Conservation (phyloP, 2,113 vertebrate genomes). For the Perca fluviatilis region DNA sequence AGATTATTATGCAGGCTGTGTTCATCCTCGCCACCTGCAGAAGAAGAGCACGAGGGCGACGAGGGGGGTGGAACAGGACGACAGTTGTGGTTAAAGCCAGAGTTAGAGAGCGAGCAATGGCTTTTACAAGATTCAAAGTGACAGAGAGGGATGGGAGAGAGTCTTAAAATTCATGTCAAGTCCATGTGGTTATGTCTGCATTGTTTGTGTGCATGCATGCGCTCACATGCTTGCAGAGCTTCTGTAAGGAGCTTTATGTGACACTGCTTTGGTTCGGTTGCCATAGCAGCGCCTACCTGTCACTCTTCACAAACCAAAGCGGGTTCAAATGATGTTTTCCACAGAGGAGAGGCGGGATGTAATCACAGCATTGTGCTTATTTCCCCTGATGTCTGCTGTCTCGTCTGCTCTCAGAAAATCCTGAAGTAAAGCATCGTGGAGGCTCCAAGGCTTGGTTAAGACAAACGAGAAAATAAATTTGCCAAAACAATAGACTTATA, state of each 20-base stretch:
- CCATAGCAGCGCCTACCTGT: constrained; percentile 83
- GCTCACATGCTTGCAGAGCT: constrained; percentile 42
- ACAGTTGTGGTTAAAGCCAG: constrained; percentile 29
- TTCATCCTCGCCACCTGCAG: constrained; percentile 39
- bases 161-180: constrained; percentile 70
- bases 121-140: constrained; percentile 68
- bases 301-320: constrained; percentile 72
- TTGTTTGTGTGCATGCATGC: constrained; percentile 52
- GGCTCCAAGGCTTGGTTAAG: constrained; percentile 32
- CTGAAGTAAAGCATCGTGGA: constrained; percentile 26
- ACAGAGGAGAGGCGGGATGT: constrained; percentile 68
- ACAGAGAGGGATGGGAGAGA: constrained; percentile 48
- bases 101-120: constrained; percentile 43
- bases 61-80: constrained; percentile 1
- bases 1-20: constrained; percentile 39
- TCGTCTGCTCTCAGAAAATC: constrained; percentile 53
- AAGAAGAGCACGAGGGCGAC: constrained; percentile 1
- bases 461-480: constrained; percentile 49
- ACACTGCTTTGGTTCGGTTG: constrained; percentile 76
- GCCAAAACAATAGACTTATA: constrained; percentile 49
- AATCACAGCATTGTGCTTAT: constrained; percentile 70
- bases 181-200: constrained; percentile 47
- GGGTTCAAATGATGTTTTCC: constrained; percentile 70
- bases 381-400: constrained; percentile 73
- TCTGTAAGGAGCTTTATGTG: constrained; percentile 62